These are phyloP conservation scores for Emys orbicularis DNA, from an alignment of 2,797 vertebrate species.

Conservation along the genomic window DNA sequence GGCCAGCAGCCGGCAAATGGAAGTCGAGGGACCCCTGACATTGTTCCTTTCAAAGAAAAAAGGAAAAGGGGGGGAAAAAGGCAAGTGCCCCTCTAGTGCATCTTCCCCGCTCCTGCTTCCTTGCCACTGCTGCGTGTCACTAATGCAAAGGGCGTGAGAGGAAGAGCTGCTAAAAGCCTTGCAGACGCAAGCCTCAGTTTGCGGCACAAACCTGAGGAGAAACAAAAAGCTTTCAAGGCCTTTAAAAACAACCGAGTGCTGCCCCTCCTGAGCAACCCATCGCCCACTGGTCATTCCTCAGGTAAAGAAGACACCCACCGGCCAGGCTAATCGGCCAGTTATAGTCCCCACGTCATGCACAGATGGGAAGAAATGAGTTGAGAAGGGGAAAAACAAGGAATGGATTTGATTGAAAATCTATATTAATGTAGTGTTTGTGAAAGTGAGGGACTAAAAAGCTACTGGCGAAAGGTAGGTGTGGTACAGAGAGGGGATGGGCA, in stretches of 20 bases:
- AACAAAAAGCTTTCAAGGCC: constrained; percentile 23
- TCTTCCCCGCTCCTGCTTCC: not conserved
- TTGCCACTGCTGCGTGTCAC: not conserved
- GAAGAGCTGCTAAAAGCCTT: constrained; percentile 60
- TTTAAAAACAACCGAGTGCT: not conserved
- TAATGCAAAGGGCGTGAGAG: not conserved
- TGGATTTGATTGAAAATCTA: not conserved
- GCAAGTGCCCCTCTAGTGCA: constrained; percentile 1
- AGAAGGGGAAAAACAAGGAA: not conserved
- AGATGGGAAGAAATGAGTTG: not conserved
- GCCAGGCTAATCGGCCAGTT: not conserved
- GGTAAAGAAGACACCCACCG: not conserved
- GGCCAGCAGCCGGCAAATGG: constrained; percentile 40
- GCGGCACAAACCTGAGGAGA: not conserved
- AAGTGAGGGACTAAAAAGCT: not conserved
- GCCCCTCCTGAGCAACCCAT: not conserved
- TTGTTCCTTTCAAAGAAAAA: constrained; percentile 28
- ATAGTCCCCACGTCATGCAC: not conserved
- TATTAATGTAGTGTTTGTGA: not conserved
- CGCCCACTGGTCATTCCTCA: not conserved
- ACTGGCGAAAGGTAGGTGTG: not conserved
- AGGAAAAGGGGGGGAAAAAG: not conserved
- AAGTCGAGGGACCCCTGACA: constrained; percentile 55
- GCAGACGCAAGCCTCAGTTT: not conserved
- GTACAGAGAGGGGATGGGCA: not conserved